Evolutionary conservation across 2,113 vertebrate genomes (phyloP).

Genomic region (Oceanites oceanicus): DNA sequence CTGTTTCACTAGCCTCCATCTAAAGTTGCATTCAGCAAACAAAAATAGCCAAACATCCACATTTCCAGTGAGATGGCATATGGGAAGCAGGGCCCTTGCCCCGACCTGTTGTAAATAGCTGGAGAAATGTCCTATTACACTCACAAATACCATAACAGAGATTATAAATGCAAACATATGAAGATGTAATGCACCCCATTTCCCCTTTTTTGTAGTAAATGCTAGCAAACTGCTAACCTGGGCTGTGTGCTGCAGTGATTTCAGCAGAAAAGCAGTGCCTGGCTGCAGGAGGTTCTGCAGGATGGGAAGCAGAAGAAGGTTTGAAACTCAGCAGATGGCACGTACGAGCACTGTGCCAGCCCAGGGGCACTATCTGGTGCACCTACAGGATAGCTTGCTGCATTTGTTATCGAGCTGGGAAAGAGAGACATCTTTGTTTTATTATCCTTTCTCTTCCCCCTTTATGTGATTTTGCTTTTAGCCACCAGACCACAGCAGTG

Average conservation of each 20-base stretch:
- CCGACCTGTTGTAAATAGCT: not conserved
- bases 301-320: not conserved
- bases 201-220: not conserved
- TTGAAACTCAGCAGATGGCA: constrained; percentile 54
- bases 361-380: not conserved
- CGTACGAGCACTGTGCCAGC: not conserved
- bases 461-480: not conserved
- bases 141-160: not conserved
- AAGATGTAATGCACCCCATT: not conserved
- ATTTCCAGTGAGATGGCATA: not conserved
- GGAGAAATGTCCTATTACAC: not conserved
- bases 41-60: not conserved
- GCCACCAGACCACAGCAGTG: constrained; percentile 6
- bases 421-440: not conserved
- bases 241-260: not conserved
- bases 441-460: not conserved
- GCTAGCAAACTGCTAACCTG: not conserved
- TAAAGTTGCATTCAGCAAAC: not conserved
- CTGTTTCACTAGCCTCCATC: not conserved
- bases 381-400: not conserved
- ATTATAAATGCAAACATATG: not conserved
- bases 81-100: not conserved
- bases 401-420: not conserved
- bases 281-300: not conserved
- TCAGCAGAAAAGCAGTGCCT: not conserved